These are phyloP conservation scores for Maniola hyperantus DNA, from an alignment of 2,888 invertebrate genomes.

Conservation along the genomic window DNA sequence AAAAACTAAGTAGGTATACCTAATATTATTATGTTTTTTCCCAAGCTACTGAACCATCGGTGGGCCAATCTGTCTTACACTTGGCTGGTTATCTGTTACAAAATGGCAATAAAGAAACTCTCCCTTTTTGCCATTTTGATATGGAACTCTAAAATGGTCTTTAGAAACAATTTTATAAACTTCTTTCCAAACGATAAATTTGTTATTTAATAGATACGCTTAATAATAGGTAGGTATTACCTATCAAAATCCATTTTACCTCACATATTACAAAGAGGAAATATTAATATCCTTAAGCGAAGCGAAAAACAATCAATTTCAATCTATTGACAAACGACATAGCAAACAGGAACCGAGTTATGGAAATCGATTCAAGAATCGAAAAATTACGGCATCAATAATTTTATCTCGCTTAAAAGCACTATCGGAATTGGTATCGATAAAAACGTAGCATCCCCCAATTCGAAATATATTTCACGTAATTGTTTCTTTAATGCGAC, in stretches of 20 bases:
- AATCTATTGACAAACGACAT: conserved; percentile 33
- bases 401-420: conserved; percentile 68
- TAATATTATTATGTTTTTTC: too few relatives aligned
- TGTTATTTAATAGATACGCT: neutral
- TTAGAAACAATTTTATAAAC: too few relatives aligned
- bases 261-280: conserved; percentile 7
- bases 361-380: conserved; percentile 52
- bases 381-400: conserved; percentile 67
- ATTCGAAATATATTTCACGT: conserved; percentile 72
- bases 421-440: conserved; percentile 77
- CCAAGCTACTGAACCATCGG: too few relatives aligned
- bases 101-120: too few relatives aligned
- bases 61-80: too few relatives aligned
- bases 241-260: conserved; percentile 2
- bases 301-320: conserved; percentile 24
- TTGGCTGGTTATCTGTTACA: too few relatives aligned
- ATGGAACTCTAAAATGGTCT: too few relatives aligned
- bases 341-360: conserved; percentile 68
- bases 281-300: conserved; percentile 8
- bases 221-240: too few relatives aligned
- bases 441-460: conserved; percentile 63
- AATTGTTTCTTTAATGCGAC: conserved; percentile 69
- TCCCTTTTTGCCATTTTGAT: too few relatives aligned
- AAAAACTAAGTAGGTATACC: too few relatives aligned
- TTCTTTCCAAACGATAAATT: neutral